Conservation (phyloP, 1,140 invertebrate genomes). For the Maconellicoccus hirsutus region DNA sequence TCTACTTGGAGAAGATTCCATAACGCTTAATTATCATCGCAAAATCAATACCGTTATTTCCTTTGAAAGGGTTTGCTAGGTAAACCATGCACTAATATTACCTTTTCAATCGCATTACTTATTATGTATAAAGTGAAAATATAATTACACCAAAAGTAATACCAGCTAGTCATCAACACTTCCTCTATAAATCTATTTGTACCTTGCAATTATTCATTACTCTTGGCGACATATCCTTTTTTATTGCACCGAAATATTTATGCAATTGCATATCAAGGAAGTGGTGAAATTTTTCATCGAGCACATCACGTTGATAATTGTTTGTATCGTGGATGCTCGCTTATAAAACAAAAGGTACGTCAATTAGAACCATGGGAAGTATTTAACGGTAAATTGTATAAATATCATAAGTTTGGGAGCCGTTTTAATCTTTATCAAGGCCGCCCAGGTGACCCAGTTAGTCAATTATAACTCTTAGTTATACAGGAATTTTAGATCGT, state of each 20-base stretch:
- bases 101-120: background rate
- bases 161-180: background rate
- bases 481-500: background rate
- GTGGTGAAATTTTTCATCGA: no score
- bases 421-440: background rate
- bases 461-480: background rate
- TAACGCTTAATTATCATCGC: background rate
- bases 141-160: background rate
- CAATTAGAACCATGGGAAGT: background rate
- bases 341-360: no score
- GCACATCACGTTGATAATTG: no score
- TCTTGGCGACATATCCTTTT: background rate
- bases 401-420: background rate
- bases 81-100: background rate
- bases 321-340: no score
- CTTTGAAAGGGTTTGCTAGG: background rate
- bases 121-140: background rate
- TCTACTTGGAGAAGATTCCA: no score
- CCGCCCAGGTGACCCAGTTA: background rate
- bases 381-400: background rate
- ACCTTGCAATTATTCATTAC: no score
- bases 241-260: background rate
- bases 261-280: no score
- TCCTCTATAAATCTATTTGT: background rate
- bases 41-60: conserved; percentile 1